Percentiles rank a stretch among this genome's conserved stretches.
Evolutionary conservation across 2,797 vertebrate species (phyloP).

Genomic region (Etheostoma nigrum): DNA sequence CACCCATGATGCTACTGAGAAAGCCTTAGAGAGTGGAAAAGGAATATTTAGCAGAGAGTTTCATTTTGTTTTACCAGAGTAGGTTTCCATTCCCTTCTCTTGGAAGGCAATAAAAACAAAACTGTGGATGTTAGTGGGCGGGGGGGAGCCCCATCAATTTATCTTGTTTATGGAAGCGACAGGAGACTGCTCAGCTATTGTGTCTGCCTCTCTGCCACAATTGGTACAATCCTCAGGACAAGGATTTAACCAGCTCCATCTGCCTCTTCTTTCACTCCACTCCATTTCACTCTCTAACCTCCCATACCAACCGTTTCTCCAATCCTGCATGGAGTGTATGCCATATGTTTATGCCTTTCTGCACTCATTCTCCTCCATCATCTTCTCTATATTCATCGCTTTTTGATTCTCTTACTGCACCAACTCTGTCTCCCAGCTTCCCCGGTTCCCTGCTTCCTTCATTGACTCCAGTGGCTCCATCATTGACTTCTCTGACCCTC

Average conservation of each 20-base stretch:
- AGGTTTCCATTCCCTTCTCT: conserved; percentile 71
- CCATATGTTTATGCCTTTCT: conserved; percentile 26
- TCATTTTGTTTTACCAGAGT: conserved; percentile 71
- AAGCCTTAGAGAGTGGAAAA: conserved; percentile 63
- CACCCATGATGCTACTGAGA: conserved; percentile 64
- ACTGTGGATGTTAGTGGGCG: conserved; percentile 73
- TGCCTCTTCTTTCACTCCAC: conserved; percentile 62
- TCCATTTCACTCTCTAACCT: conserved; percentile 56
- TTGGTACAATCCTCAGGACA: conserved; percentile 76
- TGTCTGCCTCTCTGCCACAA: conserved; percentile 75
- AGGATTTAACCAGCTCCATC: conserved; percentile 78
- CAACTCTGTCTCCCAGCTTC: background rate
- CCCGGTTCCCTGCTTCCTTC: conserved; percentile 35
- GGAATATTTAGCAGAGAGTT: conserved; percentile 71
- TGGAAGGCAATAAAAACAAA: conserved; percentile 75
- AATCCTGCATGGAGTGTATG: conserved; percentile 21
- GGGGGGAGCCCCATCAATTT: conserved; percentile 76
- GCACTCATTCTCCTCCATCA: background rate
- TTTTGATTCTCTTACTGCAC: background rate
- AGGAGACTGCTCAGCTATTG: conserved; percentile 76
- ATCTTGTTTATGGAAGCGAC: conserved; percentile 79
- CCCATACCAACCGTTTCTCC: conserved; percentile 44
- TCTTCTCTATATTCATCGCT: conserved; percentile 6
- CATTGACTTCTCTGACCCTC: conserved; percentile 68
- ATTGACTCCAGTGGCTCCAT: conserved; percentile 66